Conservation (phyloP, 2,113 vertebrate genomes). For the Cacatua alba region DNA sequence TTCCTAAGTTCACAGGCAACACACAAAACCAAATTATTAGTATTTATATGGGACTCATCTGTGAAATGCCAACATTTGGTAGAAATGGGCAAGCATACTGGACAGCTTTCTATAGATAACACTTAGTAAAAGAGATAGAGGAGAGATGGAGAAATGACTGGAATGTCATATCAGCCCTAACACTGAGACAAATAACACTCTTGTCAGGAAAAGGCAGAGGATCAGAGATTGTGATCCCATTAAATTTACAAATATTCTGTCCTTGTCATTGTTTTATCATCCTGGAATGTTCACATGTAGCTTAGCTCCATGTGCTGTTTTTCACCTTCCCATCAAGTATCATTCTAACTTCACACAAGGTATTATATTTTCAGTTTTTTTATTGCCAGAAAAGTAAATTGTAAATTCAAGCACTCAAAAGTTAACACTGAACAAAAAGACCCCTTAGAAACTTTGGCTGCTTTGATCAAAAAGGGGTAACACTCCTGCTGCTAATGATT, state of each 20-base stretch:
- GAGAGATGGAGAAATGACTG: neutral
- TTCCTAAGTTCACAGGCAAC: neutral
- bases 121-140: neutral
- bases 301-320: neutral
- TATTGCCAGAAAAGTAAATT: neutral
- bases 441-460: neutral
- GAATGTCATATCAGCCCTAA: neutral
- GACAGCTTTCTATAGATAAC: neutral
- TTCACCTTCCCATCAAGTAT: neutral
- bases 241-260: neutral
- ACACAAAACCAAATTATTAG: neutral
- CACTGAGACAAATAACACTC: neutral
- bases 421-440: neutral
- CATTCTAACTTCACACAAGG: neutral
- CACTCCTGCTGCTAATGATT: neutral
- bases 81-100: neutral
- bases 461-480: conserved; percentile 3
- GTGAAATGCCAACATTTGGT: neutral
- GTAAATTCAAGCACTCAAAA: neutral
- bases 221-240: neutral
- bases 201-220: neutral
- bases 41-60: neutral
- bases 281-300: fast-evolving
- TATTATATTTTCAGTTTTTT: neutral
- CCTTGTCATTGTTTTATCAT: neutral